Conservation (phyloP, 2,113 vertebrate genomes). For the Pipra filicauda region DNA sequence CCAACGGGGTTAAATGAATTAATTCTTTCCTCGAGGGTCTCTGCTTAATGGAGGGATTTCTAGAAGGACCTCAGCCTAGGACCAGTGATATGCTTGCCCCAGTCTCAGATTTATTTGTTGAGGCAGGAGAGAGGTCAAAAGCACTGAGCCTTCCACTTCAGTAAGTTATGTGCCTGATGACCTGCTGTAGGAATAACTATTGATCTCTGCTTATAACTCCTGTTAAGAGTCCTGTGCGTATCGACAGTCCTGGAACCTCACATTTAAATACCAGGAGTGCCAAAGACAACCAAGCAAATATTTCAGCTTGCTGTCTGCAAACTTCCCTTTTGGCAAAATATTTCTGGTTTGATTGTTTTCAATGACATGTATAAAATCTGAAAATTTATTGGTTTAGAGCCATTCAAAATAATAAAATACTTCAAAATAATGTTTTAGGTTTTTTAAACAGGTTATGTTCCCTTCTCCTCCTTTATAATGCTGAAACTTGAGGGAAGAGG, state of each 20-base stretch:
- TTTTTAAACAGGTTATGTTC: background rate
- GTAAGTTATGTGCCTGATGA: constrained; percentile 37
- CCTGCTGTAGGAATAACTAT: constrained; percentile 23
- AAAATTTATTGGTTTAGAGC: background rate
- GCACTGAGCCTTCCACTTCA: constrained; percentile 5
- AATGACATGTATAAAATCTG: background rate
- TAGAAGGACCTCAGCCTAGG: background rate
- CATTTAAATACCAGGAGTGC: background rate
- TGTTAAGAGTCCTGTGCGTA: background rate
- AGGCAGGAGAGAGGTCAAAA: constrained; percentile 32
- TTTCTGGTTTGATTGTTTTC: background rate
- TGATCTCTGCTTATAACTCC: constrained; percentile 40
- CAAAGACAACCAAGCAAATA: background rate
- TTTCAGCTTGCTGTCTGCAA: background rate
- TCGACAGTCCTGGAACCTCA: background rate
- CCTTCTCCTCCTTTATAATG: background rate
- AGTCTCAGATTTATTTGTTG: constrained; percentile 9
- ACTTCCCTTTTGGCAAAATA: background rate
- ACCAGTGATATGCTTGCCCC: background rate
- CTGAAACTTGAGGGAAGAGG: background rate
- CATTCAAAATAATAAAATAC: background rate
- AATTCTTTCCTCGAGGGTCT: background rate
- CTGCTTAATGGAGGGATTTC: background rate
- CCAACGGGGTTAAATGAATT: background rate
- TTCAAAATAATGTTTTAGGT: background rate